A percentile compares a stretch with the other conserved stretches of the same genome.
Evolutionary conservation across 2,888 invertebrate genomes (phyloP).

Genomic region (Pheosia tremula): DNA sequence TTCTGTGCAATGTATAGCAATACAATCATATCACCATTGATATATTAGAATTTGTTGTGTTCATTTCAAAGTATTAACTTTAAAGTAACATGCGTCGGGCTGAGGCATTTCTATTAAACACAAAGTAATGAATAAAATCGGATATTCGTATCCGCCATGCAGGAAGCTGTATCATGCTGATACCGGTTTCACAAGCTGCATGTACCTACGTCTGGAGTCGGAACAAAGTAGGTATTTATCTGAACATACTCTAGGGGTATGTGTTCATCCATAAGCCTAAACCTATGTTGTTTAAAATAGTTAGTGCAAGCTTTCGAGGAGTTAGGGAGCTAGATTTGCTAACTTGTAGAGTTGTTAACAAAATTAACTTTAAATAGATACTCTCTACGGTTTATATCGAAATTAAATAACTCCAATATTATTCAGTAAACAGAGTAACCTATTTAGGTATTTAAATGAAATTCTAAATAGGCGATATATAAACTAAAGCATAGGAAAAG

Average conservation of each 20-base stretch:
- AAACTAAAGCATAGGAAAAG: slow-evolving; percentile 33
- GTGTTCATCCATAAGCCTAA: slow-evolving; percentile 25
- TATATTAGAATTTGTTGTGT: slow-evolving; percentile 43
- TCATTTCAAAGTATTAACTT: slow-evolving; percentile 57
- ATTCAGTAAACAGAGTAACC: neutral
- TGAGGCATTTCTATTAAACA: slow-evolving; percentile 81
- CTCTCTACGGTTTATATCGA: slow-evolving; percentile 32
- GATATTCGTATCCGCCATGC: slow-evolving; percentile 81
- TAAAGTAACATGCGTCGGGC: slow-evolving; percentile 81
- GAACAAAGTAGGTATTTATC: slow-evolving; percentile 27
- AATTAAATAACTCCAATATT: slow-evolving; percentile 12
- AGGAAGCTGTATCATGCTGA: slow-evolving; percentile 83
- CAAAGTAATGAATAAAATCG: slow-evolving; percentile 75
- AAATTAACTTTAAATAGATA: slow-evolving; percentile 17
- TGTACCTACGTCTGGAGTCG: slow-evolving; percentile 52
- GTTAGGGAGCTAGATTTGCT: slow-evolving; percentile 19
- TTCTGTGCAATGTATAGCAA: slow-evolving; percentile 63
- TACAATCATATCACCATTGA: slow-evolving; percentile 59
- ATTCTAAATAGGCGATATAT: neutral
- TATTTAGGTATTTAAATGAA: neutral
- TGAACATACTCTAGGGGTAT: slow-evolving; percentile 38
- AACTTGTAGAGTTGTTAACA: slow-evolving; percentile 22
- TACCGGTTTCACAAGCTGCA: slow-evolving; percentile 70
- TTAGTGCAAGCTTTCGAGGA: slow-evolving; percentile 39
- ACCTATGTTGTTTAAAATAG: slow-evolving; percentile 26